Evolutionary conservation across 1,140 invertebrate genomes (phyloP), one percentile per base, ranked within the genome.

Genomic region (Drosophila kurseongensis): DNA sequence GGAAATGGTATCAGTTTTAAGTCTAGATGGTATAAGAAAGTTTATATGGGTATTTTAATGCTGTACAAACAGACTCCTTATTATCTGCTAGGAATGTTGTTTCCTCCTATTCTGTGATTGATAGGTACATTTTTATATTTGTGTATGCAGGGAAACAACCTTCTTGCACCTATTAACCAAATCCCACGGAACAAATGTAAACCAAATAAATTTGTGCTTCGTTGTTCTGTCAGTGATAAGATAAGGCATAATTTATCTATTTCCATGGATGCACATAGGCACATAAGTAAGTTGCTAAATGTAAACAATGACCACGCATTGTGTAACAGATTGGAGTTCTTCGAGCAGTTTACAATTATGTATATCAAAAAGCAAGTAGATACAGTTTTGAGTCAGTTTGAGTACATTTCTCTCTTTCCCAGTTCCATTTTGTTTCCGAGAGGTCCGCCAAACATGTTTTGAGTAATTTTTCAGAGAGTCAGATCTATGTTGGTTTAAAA

Each of bases 291-390:
- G 29, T 32, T 6, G 41, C 44, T 52, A 41, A 79, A 79, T 79
- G 77, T 79, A 79, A 79, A 79, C 77, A 79, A 79, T 74, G 76
- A 79, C 76, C 76, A 74, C 36, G 58, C 62, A 78, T 78, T 78
- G 76, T 78, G 76, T 78, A 78, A 78, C 75, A 78, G 67, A 54
- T 52, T 65, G 29, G 56, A 61, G 75, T 72, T 83, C 35, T 61
- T 78, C 42, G 69, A 54, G 18, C 42, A 51, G 55, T 61, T 72
- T 57, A 72, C 67, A 72, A 71, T 56, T 75, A 42, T 56, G 71
- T 75, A 75, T 75, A 44, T 75, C 65, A 36, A 71, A 71, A 71
- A 36, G 18, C 44, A 44, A 68, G 61, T 68, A 68, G 65, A 68
- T 68, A 58, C 68, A 71, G 68, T 71, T 41, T 71, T 71, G 52